Evolutionary conservation across 2,888 invertebrate species (phyloP).

Genomic region (Macropis europaea): DNA sequence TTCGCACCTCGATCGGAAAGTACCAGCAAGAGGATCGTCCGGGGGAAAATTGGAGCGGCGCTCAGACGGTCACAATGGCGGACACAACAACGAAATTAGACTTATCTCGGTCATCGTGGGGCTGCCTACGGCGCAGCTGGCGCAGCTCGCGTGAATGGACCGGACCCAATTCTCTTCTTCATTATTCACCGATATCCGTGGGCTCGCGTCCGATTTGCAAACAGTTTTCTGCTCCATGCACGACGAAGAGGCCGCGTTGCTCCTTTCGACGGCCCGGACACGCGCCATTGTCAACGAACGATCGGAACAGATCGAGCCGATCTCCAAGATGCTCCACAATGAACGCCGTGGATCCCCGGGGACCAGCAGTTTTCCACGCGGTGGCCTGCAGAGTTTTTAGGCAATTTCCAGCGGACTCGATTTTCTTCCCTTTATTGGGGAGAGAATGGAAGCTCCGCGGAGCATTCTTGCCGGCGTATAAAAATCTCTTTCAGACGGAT

Average conservation of each 20-base stretch:
- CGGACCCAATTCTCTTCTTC: conserved; percentile 27
- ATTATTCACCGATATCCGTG: conserved; percentile 15
- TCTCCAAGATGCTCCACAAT: conserved; percentile 49
- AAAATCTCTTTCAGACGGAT: conserved; percentile 1
- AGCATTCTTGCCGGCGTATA: not conserved
- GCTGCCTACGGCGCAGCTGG: conserved; percentile 35
- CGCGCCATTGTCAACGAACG: conserved; percentile 61
- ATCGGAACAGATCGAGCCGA: conserved; percentile 52
- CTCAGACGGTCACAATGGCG: conserved; percentile 50
- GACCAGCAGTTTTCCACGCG: conserved; percentile 25
- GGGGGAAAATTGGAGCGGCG: conserved; percentile 74
- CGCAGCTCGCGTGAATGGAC: conserved; percentile 33
- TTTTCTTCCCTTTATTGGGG: conserved; percentile 42
- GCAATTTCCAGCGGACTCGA: conserved; percentile 48
- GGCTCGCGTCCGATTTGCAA: conserved; percentile 70
- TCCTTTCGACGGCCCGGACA: conserved; percentile 65
- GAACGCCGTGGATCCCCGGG: conserved; percentile 27
- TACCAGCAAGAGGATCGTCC: conserved; percentile 6
- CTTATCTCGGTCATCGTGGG: conserved; percentile 75
- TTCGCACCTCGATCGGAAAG: conserved; percentile 50
- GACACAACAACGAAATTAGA: conserved; percentile 73
- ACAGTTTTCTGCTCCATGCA: conserved; percentile 54
- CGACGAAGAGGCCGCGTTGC: conserved; percentile 52
- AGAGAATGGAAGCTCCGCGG: conserved; percentile 23
- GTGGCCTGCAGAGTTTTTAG: conserved; percentile 37